Base-by-base conservation (phyloP, 2,888 invertebrate species). In the Tineola bisselliella region DNA sequence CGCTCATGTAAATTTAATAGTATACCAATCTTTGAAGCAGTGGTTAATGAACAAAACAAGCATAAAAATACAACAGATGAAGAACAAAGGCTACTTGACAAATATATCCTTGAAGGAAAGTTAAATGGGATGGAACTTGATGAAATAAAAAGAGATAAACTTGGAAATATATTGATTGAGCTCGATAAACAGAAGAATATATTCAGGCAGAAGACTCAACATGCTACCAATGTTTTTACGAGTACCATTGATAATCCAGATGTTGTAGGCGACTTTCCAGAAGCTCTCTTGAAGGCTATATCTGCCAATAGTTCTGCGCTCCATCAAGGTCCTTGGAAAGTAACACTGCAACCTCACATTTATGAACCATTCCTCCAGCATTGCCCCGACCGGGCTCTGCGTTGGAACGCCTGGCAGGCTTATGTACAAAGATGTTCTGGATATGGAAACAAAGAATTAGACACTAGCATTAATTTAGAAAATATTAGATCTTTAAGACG, bases 391-490 rank as follows among this genome's bases (percentile, higher is more conserved):
- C 88, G 94, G 63, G 83, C 89, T 43, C 75, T 93, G 44, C 88
- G 98, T 33, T 94, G 93, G 92, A 95, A 94, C 71, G 80, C 94
- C 0, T 98, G 97, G 96, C 90, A 93, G 64, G 95, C 95, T 0
- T 88, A 91, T 71, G 90, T 91, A 0, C 88, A 90, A 61, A 87
- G 94, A 65, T 92, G 93, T 44, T 93, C 94, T 0, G 89, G 89
- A 56, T 88, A 87, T 64, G 79, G 84, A n/a, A 91, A 91, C 15
- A 89, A 88, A 70, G 81, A 89, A 65, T 70, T 92, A 64, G 89
- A 91, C 74, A 95, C 93, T 15, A 94, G 94, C 71, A 81, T 90
- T 0, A 83, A 92, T 70, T 77, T 97, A 62, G 95, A 96, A 74
- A 91, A 93, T 70, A 93, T 98, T 61, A 88, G 97, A 43, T 81